Evolutionary conservation across 1,140 invertebrate genomes (phyloP).

Genomic region (Euschistus heros): DNA sequence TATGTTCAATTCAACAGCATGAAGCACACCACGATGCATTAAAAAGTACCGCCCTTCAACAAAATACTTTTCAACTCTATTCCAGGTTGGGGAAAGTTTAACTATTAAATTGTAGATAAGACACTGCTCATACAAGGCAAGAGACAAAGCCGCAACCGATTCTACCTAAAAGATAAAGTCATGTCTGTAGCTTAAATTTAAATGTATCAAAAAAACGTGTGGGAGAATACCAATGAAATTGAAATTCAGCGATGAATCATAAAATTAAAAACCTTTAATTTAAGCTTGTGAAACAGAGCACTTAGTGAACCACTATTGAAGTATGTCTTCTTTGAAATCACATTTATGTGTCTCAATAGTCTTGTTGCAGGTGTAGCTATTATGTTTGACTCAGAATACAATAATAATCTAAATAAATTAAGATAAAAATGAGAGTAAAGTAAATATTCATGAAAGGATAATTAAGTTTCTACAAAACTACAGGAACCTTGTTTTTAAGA

Average conservation of each 20-base stretch:
- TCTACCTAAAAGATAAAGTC: background rate
- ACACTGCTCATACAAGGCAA: background rate
- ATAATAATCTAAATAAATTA: background rate
- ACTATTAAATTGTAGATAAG: background rate
- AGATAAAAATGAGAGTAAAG: background rate
- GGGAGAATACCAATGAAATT: background rate
- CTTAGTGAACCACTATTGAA: background rate
- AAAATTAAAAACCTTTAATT: background rate
- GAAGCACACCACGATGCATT: background rate
- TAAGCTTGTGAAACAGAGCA: background rate
- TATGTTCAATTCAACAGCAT: background rate
- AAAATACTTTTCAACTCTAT: conserved; percentile 9
- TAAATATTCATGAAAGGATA: background rate
- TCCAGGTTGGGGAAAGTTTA: conserved; percentile 10
- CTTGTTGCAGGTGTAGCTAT: no score
- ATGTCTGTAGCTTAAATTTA: no score
- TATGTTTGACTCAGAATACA: background rate
- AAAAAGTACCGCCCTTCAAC: conserved; percentile 8
- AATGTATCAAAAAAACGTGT: background rate
- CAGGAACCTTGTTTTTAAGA: background rate
- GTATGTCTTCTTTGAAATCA: background rate
- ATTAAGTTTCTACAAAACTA: background rate
- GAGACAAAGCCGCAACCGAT: background rate
- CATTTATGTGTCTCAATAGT: no score
- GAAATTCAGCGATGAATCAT: background rate